Percentiles rank a stretch among this genome's conserved stretches.
phyloP scores from a whole-genome alignment of 35 echinoderm and acorn worm genomes.

The Heliocidaris tuberculata region DNA sequence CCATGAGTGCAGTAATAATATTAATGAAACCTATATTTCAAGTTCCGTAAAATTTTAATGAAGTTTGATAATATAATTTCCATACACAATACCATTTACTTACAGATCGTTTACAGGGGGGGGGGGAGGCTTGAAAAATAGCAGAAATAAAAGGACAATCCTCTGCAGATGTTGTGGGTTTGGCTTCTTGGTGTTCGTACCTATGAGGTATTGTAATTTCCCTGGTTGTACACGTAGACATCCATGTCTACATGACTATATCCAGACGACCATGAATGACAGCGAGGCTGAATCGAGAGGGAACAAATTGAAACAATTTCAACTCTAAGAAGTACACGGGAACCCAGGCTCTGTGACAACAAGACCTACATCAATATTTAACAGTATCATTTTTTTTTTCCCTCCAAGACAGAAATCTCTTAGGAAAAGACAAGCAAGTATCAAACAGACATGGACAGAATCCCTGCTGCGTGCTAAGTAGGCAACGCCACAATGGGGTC shows the following conservation, averaged over 20 bases:
- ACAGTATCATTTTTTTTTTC: neutral
- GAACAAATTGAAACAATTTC: constrained; percentile 18
- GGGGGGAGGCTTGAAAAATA: too few relatives aligned
- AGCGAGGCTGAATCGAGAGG: neutral
- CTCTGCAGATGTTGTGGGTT: too few relatives aligned
- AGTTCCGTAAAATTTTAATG: too few relatives aligned
- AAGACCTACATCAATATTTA: neutral
- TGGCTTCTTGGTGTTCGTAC: too few relatives aligned
- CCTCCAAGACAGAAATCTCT: neutral
- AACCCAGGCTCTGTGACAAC: neutral
- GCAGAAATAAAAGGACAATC: too few relatives aligned
- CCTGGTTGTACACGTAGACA: too few relatives aligned
- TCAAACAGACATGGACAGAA: constrained; percentile 7
- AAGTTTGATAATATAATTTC: too few relatives aligned
- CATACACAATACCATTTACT: too few relatives aligned
- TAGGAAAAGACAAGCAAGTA: constrained; percentile 4
- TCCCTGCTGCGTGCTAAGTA: constrained; percentile 17
- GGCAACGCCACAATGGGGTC: constrained; percentile 37
- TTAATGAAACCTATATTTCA: too few relatives aligned
- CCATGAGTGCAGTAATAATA: too few relatives aligned
- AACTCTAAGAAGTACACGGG: neutral
- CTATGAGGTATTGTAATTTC: too few relatives aligned
- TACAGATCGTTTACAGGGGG: too few relatives aligned
- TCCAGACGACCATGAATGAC: neutral
- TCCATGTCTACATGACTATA: neutral